phyloP scores from a whole-genome alignment of 2,888 invertebrate genomes.

The Pecten maximus region DNA sequence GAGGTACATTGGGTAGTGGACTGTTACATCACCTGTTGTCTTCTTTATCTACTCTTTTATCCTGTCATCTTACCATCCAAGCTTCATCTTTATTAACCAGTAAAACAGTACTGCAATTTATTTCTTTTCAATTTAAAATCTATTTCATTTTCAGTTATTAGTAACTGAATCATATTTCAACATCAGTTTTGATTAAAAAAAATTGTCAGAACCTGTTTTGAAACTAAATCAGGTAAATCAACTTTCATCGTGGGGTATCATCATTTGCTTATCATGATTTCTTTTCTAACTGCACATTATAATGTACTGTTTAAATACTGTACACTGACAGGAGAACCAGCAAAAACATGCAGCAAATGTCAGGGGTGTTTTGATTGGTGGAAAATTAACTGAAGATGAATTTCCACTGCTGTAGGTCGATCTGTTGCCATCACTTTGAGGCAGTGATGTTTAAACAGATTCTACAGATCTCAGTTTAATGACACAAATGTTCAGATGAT shows the following conservation, averaged over 20 bases:
- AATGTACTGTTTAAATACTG: not conserved
- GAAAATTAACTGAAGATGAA: not conserved
- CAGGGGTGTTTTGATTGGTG: not conserved
- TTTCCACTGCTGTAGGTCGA: not conserved
- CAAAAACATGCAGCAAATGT: conserved; percentile 29
- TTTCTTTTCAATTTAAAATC: not conserved
- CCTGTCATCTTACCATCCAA: not conserved
- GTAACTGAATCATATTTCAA: not conserved
- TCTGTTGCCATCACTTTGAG: not conserved
- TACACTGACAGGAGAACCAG: not conserved
- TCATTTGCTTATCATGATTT: not conserved
- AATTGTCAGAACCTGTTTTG: not conserved
- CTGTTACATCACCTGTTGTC: not conserved
- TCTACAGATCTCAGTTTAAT: not conserved
- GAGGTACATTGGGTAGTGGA: not conserved
- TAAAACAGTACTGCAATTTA: not conserved
- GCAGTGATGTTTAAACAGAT: not conserved
- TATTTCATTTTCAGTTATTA: not conserved
- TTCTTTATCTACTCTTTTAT: not conserved
- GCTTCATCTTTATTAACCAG: not conserved
- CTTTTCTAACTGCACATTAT: not conserved
- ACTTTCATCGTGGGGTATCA: not conserved
- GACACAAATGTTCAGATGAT: not conserved
- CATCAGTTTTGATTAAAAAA: not conserved
- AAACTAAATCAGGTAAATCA: not conserved